These are phyloP conservation scores for Spondyliosoma cantharus DNA, from an alignment of 2,797 vertebrate species.

Conservation along the genomic window DNA sequence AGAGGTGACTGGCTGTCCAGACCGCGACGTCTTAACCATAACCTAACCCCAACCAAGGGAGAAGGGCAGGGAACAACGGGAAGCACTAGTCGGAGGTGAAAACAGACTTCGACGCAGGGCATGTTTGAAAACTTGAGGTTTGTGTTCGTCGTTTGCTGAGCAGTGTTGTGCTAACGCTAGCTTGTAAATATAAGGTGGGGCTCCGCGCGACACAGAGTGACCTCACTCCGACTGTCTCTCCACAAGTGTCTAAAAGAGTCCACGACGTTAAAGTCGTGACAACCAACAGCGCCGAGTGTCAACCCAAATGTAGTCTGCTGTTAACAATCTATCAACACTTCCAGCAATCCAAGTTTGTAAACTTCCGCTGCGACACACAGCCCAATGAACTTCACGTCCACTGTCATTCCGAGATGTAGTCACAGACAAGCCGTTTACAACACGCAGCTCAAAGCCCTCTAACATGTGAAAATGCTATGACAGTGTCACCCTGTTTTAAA, in stretches of 20 bases:
- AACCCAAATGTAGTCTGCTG: too few relatives aligned
- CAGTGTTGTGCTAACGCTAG: not conserved
- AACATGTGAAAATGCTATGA: too few relatives aligned
- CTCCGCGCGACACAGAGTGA: slow-evolving; percentile 18
- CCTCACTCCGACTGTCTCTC: not conserved
- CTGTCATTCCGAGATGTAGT: slow-evolving; percentile 10
- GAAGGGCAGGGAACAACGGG: not conserved
- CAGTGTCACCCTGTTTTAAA: fast-evolving
- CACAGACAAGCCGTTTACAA: not conserved
- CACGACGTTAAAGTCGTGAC: fast-evolving
- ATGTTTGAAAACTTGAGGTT: not conserved
- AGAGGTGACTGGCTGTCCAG: too few relatives aligned
- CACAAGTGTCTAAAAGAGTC: not conserved
- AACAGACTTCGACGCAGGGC: not conserved
- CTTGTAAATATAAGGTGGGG: slow-evolving; percentile 51
- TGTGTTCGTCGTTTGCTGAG: not conserved
- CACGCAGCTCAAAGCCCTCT: not conserved
- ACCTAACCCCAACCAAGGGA: too few relatives aligned
- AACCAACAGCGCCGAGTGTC: not conserved
- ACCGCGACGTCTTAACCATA: not conserved
- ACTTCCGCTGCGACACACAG: slow-evolving; percentile 40
- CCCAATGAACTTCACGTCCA: not conserved
- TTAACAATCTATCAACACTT: not conserved
- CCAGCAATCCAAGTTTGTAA: not conserved
- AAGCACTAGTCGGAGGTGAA: not conserved